Percentiles rank a stretch among this genome's conserved stretches.
phyloP scores from a whole-genome alignment of 2,113 vertebrate species.

The Perca fluviatilis region DNA sequence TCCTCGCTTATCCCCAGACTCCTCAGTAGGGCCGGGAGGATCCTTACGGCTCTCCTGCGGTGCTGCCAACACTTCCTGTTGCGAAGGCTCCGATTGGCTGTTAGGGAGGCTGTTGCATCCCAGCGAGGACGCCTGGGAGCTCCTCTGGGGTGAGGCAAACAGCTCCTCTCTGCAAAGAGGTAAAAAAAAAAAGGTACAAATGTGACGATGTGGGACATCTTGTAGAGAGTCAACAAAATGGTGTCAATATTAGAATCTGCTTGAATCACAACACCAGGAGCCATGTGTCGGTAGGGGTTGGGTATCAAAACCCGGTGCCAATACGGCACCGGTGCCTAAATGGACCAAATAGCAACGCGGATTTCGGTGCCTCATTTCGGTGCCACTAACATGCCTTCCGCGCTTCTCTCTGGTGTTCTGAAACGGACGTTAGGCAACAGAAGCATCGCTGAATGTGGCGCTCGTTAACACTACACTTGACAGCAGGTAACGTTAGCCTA shows the following conservation, averaged over 20 bases:
- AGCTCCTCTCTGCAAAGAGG: constrained; percentile 79
- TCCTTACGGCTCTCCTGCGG: constrained; percentile 17
- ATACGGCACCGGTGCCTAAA: no score
- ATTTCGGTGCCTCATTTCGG: no score
- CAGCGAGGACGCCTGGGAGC: constrained; percentile 54
- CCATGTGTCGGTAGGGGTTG: neutral
- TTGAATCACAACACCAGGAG: neutral
- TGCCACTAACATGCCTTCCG: no score
- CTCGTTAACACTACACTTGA: no score
- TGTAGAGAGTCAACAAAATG: no score
- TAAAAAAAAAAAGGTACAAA: neutral
- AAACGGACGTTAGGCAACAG: no score
- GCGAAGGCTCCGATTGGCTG: constrained; percentile 66
- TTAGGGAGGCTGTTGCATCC: constrained; percentile 68
- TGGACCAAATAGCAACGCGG: no score
- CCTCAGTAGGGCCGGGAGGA: neutral
- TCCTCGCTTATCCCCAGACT: constrained; percentile 55
- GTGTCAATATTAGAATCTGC: neutral
- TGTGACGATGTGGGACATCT: neutral
- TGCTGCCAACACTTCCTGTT: constrained; percentile 9
- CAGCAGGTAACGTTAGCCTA: no score
- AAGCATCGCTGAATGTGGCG: no score
- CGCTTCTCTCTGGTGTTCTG: no score
- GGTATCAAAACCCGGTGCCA: no score
- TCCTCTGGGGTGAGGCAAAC: constrained; percentile 78